A percentile compares a stretch with the other conserved stretches of the same genome.
Conservation (phyloP, 2,113 vertebrate genomes). For the Pungitius pungitius region DNA sequence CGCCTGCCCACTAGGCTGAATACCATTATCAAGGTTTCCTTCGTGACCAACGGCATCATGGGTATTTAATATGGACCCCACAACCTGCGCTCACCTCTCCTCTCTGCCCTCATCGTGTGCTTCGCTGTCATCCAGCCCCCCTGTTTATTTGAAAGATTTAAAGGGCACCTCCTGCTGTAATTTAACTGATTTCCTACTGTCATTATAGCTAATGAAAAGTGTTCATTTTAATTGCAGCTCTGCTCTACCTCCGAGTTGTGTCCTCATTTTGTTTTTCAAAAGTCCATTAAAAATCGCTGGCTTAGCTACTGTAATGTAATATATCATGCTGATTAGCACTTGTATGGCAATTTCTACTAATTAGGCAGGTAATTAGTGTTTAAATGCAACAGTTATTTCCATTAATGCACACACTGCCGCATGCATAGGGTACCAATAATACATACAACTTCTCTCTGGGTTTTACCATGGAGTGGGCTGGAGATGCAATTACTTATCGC, state of each 20-base stretch:
- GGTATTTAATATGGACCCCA: slow-evolving; percentile 42
- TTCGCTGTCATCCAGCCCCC: slow-evolving; percentile 17
- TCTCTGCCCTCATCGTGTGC: slow-evolving; percentile 29
- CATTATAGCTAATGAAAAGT: slow-evolving; percentile 40
- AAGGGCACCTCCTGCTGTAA: slow-evolving; percentile 29
- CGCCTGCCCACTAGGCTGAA: slow-evolving; percentile 67
- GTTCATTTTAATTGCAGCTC: slow-evolving; percentile 22
- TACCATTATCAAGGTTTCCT: slow-evolving; percentile 63
- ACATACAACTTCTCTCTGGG: neutral
- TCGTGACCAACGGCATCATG: slow-evolving; percentile 55
- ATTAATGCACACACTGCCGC: slow-evolving; percentile 1
- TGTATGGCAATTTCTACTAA: slow-evolving; percentile 21
- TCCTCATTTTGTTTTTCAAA: slow-evolving; percentile 31
- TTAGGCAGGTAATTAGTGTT: slow-evolving; percentile 28
- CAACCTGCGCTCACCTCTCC: slow-evolving; percentile 5
- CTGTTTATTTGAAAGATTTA: slow-evolving; percentile 62
- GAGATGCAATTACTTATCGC: neutral
- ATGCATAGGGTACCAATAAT: neutral
- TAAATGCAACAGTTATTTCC: slow-evolving; percentile 14
- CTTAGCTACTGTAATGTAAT: slow-evolving; percentile 24
- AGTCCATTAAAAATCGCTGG: slow-evolving; percentile 36
- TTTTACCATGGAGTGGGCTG: neutral
- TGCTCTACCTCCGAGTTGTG: neutral
- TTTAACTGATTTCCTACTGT: slow-evolving; percentile 22
- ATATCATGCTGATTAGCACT: slow-evolving; percentile 20